These are phyloP conservation scores for Suillia variegata DNA, from an alignment of 2,888 invertebrate genomes.

Conservation along the genomic window DNA sequence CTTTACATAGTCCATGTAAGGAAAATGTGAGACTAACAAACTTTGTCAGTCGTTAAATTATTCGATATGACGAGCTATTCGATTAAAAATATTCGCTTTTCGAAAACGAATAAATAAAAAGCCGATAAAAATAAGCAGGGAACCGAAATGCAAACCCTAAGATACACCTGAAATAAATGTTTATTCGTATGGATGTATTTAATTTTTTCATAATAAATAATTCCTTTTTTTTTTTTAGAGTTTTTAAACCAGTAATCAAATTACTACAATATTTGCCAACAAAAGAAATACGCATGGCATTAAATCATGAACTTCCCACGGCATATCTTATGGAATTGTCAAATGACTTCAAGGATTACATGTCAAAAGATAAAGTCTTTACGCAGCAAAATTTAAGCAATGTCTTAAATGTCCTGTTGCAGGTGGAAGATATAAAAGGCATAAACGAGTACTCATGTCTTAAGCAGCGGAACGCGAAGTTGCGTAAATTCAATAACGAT, in stretches of 20 bases:
- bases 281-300: constrained; percentile 22
- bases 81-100: no score
- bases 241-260: constrained; percentile 22
- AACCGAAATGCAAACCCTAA: no score
- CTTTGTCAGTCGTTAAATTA: no score
- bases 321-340: constrained; percentile 18
- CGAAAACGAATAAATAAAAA: no score
- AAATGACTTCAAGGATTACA: constrained; percentile 38
- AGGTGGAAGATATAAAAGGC: constrained; percentile 52
- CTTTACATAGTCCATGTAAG: no score
- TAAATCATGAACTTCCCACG: constrained; percentile 20
- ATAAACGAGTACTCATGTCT: constrained; percentile 38
- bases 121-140: no score
- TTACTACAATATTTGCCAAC: constrained; percentile 30
- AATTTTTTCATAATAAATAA: no score
- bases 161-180: no score
- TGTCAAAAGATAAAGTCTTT: constrained; percentile 30
- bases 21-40: no score
- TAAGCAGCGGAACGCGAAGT: constrained; percentile 37
- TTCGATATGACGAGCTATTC: no score
- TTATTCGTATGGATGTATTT: no score
- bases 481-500: constrained; percentile 41
- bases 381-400: constrained; percentile 37
- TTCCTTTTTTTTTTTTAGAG: constrained; percentile 21
- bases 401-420: constrained; percentile 38